Evolutionary conservation across 2,113 vertebrate species (phyloP).

Genomic region (Pelecanus crispus): DNA sequence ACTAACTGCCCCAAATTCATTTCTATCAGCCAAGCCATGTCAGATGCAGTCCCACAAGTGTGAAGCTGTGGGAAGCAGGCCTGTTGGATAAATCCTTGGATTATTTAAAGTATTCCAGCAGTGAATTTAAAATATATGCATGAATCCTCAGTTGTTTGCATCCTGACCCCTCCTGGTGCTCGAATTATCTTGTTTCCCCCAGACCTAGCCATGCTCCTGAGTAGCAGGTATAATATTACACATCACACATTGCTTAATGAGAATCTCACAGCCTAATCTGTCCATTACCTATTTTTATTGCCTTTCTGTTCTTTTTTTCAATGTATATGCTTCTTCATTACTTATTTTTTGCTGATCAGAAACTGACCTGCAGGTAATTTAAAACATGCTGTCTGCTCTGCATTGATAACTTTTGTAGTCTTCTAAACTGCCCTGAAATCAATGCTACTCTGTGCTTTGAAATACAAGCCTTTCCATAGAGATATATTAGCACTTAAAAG

Average conservation of each 20-base stretch:
- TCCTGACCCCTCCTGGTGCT: background rate
- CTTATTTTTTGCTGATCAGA: constrained; percentile 48
- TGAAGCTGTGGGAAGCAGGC: background rate
- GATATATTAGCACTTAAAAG: constrained; percentile 27
- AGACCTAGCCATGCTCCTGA: background rate
- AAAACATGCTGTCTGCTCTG: constrained; percentile 28
- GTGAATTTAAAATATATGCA: constrained; percentile 13
- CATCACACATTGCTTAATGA: background rate
- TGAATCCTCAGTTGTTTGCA: background rate
- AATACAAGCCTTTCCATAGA: constrained; percentile 4
- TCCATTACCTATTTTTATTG: constrained; percentile 28
- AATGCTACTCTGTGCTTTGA: constrained; percentile 22
- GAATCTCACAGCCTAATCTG: constrained; percentile 25
- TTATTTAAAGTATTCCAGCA: constrained; percentile 28
- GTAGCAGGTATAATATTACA: background rate
- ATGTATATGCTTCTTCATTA: constrained; percentile 13
- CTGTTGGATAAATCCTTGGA: constrained; percentile 9
- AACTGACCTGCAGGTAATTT: constrained; percentile 9
- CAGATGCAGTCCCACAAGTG: background rate
- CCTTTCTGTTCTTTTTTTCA: background rate
- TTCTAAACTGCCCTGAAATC: constrained; percentile 21
- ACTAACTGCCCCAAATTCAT: background rate
- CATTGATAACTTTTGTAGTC: constrained; percentile 38
- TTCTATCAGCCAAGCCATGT: background rate
- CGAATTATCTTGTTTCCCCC: constrained; percentile 30